Conservation (phyloP, 2,113 vertebrate genomes). For the Nestor notabilis region DNA sequence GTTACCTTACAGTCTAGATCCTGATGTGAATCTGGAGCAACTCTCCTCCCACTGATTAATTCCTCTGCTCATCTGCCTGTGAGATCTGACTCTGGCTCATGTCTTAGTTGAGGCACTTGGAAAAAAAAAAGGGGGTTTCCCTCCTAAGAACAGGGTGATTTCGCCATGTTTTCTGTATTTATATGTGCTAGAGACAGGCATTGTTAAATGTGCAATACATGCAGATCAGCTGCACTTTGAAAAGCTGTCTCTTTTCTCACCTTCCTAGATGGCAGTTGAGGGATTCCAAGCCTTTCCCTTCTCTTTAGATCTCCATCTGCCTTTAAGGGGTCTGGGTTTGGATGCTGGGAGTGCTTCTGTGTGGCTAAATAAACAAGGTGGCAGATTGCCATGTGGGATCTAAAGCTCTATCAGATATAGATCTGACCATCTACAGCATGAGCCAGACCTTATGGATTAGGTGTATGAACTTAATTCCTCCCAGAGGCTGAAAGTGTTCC, state of each 20-base stretch:
- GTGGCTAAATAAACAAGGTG: not conserved
- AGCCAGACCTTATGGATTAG: not conserved
- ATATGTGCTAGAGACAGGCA: not conserved
- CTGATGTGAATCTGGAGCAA: not conserved
- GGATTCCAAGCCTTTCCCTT: not conserved
- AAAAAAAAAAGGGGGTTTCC: not conserved
- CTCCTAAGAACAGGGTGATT: not conserved
- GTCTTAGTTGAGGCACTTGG: not conserved
- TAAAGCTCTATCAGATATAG: not conserved
- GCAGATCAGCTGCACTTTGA: not conserved
- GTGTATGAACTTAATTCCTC: not conserved
- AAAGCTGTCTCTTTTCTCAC: slow-evolving; percentile 19
- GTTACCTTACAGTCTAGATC: not conserved
- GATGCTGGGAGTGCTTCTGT: not conserved
- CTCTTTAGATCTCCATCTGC: not conserved
- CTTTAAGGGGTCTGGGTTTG: not conserved
- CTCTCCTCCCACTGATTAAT: not conserved
- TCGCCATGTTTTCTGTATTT: not conserved
- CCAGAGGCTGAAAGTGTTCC: not conserved
- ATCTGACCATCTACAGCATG: not conserved
- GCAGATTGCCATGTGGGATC: not conserved
- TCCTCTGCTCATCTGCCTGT: not conserved
- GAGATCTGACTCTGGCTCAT: not conserved
- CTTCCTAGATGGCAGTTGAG: not conserved
- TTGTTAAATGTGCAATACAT: not conserved